Evolutionary conservation across 1,140 invertebrate genomes (phyloP).

Genomic region (Phocides pigmalion): DNA sequence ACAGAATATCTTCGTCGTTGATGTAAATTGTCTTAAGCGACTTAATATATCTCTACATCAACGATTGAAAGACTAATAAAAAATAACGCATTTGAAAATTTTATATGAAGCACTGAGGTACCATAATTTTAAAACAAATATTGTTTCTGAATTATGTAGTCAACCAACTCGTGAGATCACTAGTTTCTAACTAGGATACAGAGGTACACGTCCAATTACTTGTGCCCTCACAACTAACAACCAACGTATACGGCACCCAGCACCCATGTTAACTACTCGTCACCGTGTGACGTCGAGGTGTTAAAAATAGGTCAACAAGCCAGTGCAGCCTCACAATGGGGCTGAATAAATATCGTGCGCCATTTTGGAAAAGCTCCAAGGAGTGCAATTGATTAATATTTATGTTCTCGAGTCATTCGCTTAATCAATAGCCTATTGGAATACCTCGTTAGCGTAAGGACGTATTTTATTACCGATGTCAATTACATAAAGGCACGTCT

Average conservation of each 20-base stretch:
- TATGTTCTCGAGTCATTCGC: slow-evolving; percentile 18
- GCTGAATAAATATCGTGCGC: slow-evolving; percentile 7
- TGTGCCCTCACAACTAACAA: no score
- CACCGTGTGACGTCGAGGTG: slow-evolving; percentile 1
- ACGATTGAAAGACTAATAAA: no score
- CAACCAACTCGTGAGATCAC: no score
- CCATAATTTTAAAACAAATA: no score
- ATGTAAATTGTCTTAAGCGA: no score
- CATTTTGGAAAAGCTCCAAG: slow-evolving; percentile 17
- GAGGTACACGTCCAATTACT: neutral
- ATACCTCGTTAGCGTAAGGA: slow-evolving; percentile 21
- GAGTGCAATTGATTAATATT: slow-evolving; percentile 26
- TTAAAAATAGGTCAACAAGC: slow-evolving; percentile 18
- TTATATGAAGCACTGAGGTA: no score
- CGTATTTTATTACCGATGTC: slow-evolving; percentile 13
- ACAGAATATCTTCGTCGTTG: no score
- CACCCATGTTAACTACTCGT: neutral
- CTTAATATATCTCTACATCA: no score
- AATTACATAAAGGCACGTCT: slow-evolving; percentile 4
- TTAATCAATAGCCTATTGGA: slow-evolving; percentile 24
- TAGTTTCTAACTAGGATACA: neutral
- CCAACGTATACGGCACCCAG: neutral
- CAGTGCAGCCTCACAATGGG: slow-evolving; percentile 9
- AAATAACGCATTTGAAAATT: no score
- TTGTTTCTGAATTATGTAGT: no score